Percentiles rank a stretch among this genome's conserved stretches.
Conservation (phyloP, 2,888 invertebrate species). For the Fissipunctia ypsillon region DNA sequence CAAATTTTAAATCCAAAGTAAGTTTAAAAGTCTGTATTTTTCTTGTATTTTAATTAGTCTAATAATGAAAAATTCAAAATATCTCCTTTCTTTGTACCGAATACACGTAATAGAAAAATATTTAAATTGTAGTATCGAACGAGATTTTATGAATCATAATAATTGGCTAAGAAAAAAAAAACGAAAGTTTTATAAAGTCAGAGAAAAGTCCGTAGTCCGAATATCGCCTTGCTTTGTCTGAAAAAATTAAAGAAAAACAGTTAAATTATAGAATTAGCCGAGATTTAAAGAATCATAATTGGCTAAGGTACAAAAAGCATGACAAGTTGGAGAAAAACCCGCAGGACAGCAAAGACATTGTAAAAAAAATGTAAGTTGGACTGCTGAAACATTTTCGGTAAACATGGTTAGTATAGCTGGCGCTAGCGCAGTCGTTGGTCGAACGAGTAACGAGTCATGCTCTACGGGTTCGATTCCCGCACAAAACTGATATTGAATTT, state of each 20-base stretch:
- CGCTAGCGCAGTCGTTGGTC: background rate
- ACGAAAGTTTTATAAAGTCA: background rate
- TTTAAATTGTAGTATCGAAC: conserved; percentile 17
- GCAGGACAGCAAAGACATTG: background rate
- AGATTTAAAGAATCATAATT: conserved; percentile 31
- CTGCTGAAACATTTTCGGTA: background rate
- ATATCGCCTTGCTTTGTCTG: background rate
- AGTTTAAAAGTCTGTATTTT: conserved; percentile 1
- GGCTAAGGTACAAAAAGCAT: background rate
- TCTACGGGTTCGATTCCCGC: conserved; percentile 45
- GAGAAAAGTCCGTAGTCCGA: background rate
- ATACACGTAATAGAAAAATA: background rate
- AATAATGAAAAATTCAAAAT: conserved; percentile 4
- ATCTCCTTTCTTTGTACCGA: background rate
- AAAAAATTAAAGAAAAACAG: background rate
- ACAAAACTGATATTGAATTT: background rate
- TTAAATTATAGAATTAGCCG: background rate
- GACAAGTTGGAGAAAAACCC: conserved; percentile 1
- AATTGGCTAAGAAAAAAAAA: conserved; percentile 17
- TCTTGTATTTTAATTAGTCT: background rate
- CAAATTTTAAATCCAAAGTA: no score
- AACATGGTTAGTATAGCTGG: no score
- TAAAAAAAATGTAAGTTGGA: conserved; percentile 23
- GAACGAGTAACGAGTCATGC: no score
- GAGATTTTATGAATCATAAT: conserved; percentile 35